Evolutionary conservation across 2,113 vertebrate species (phyloP), one percentile per base, ranked within the genome.

Genomic region (Holacanthus passer): DNA sequence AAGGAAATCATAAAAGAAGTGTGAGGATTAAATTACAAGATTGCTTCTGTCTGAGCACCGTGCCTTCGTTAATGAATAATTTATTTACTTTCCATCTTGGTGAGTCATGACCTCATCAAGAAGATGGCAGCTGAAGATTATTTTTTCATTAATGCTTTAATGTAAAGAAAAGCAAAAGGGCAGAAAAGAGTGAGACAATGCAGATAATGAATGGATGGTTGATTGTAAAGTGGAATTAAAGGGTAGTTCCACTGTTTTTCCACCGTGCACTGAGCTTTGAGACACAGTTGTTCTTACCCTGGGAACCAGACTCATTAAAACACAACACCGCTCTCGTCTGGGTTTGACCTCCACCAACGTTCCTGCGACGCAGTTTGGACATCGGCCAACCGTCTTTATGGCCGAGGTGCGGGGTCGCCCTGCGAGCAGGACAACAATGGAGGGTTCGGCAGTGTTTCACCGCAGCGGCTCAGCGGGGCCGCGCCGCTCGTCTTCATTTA

Each of bases 281-380:
- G 43, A 13, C 45, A 19, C 39, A 0, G 20, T 50, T 2, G 13
- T 32, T 31, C 14, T 9, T 5, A 16, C 48, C 55, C 77, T 89
- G 87, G 83, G 86, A 91, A 88, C 72, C 48, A 9, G 27, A 10
- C 87, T 89, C 83, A 89, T 91, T 91, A 91, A 78, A 53, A 50
- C 24, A 13, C 41, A 27, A 0, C 79, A 10, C 31, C 56, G 14
- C 47, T 37, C 48, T 37, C 41, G 6, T 24, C 62, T 6, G 62
- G 77, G 11, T 37, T 22, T 5, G 48, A 60, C 58, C 52, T 70
- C 35, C 65, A 27, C 13, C 52, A 37, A 17, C 79, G 20, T 84
- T 82, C 65, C 82, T 35, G 20, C 14, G 6, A 27, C 73, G 14
- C 53, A 20, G 52, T 79, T 43, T 86, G 87, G 89, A 74, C 9